These are phyloP conservation scores for Teleiodes luculella DNA, from an alignment of 2,888 invertebrate genomes.

Conservation along the genomic window DNA sequence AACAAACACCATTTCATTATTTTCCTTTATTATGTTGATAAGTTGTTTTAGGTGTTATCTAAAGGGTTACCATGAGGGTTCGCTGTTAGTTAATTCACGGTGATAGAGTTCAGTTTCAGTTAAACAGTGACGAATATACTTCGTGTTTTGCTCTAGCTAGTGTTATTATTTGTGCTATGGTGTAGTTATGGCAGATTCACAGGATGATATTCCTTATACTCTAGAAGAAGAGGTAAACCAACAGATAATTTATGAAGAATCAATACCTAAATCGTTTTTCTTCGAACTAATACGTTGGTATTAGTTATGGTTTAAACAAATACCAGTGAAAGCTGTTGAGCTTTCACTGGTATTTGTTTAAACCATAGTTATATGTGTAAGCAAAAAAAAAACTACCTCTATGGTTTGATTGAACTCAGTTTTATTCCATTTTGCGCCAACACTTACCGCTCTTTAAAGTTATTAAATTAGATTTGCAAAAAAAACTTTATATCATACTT, in stretches of 20 bases:
- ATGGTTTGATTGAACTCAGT: too few relatives aligned
- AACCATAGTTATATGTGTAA: too few relatives aligned
- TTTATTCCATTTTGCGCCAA: too few relatives aligned
- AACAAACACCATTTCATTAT: slow-evolving; percentile 32
- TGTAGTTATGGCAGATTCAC: slow-evolving; percentile 9
- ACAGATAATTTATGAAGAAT: not conserved
- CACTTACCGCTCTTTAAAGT: too few relatives aligned
- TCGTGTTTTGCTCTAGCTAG: slow-evolving; percentile 33
- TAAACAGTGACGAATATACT: slow-evolving; percentile 30
- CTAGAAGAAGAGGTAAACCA: not conserved
- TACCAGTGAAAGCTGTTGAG: too few relatives aligned
- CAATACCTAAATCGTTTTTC: too few relatives aligned
- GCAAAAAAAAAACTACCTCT: too few relatives aligned
- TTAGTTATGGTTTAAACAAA: too few relatives aligned
- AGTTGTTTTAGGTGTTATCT: slow-evolving; percentile 20
- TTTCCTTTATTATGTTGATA: slow-evolving; percentile 20
- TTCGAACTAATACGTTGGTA: too few relatives aligned
- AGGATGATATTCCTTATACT: not conserved
- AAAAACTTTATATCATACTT: too few relatives aligned
- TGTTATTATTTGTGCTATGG: slow-evolving; percentile 19
- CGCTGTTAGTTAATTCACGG: slow-evolving; percentile 35
- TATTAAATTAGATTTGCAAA: too few relatives aligned
- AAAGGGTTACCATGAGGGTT: slow-evolving; percentile 35
- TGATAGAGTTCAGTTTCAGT: slow-evolving; percentile 46
- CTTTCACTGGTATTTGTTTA: too few relatives aligned